Conservation (phyloP, 2,888 invertebrate genomes). For the Ptilodon capucinus region DNA sequence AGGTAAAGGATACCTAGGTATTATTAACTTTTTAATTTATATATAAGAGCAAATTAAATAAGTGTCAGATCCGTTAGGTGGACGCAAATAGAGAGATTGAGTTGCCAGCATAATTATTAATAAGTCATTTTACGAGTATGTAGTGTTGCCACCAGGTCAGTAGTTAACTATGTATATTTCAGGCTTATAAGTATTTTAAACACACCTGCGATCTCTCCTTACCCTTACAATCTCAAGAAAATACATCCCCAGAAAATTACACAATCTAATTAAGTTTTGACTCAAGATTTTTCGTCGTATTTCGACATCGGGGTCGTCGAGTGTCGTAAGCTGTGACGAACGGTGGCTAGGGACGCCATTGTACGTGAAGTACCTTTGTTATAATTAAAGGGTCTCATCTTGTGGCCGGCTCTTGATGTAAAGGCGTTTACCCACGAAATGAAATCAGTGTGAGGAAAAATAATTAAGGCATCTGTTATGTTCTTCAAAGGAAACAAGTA, state of each 20-base stretch:
- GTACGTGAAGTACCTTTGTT: conserved; percentile 30
- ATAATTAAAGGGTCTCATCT: conserved; percentile 47
- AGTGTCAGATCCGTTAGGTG: too few species aligned
- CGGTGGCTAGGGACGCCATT: conserved; percentile 18
- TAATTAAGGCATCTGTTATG: too few species aligned
- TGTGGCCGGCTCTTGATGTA: conserved; percentile 12
- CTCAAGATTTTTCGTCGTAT: conserved; percentile 10
- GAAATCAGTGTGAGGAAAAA: background rate
- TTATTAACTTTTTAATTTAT: too few species aligned
- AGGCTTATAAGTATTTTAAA: background rate
- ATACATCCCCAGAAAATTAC: background rate
- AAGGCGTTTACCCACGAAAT: background rate
- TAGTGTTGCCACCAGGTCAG: too few species aligned
- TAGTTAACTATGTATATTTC: too few species aligned
- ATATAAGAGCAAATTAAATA: too few species aligned
- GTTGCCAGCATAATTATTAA: too few species aligned
- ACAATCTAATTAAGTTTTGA: conserved; percentile 15
- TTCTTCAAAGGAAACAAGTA: too few species aligned
- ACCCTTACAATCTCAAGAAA: background rate
- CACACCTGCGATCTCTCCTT: background rate
- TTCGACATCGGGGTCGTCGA: conserved; percentile 7
- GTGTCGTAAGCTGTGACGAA: conserved; percentile 18
- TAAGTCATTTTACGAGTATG: too few species aligned
- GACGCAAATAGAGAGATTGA: too few species aligned
- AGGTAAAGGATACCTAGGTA: too few species aligned